These are phyloP conservation scores for Magallana angulata DNA, from an alignment of 1,140 invertebrate species.

Conservation along the genomic window DNA sequence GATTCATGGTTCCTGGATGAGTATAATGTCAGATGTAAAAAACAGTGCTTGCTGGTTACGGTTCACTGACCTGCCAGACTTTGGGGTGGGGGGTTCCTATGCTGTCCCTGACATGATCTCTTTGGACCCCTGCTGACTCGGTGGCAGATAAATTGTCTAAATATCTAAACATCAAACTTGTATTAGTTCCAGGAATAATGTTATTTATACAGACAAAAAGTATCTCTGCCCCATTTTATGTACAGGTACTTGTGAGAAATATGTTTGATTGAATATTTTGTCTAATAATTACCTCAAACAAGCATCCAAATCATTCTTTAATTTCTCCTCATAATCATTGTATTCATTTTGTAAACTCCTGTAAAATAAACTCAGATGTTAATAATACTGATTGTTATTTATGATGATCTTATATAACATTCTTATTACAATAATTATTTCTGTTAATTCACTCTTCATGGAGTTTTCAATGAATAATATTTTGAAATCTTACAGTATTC, in stretches of 20 bases:
- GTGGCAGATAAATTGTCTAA: constrained; percentile 58
- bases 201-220: neutral
- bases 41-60: neutral
- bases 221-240: neutral
- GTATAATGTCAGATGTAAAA: neutral
- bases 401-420: too few relatives aligned
- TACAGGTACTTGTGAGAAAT: neutral
- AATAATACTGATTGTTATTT: too few relatives aligned
- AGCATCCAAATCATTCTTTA: constrained; percentile 71
- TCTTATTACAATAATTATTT: too few relatives aligned
- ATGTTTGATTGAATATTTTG: too few relatives aligned
- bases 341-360: constrained; percentile 72
- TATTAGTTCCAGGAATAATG: too few relatives aligned
- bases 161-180: constrained; percentile 50
- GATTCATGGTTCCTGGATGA: too few relatives aligned
- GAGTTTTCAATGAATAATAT: neutral
- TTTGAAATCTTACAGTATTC: constrained; percentile 67
- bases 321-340: constrained; percentile 69
- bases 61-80: constrained; percentile 55
- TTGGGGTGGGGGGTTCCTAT: constrained; percentile 51
- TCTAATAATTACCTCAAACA: constrained; percentile 67
- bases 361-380: constrained; percentile 36
- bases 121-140: constrained; percentile 52
- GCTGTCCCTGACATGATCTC: constrained; percentile 53
- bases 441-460: too few relatives aligned